Percentiles rank a stretch among this genome's conserved stretches.
Evolutionary conservation across 2,113 vertebrate genomes (phyloP).

Genomic region (Prunella himalayana): DNA sequence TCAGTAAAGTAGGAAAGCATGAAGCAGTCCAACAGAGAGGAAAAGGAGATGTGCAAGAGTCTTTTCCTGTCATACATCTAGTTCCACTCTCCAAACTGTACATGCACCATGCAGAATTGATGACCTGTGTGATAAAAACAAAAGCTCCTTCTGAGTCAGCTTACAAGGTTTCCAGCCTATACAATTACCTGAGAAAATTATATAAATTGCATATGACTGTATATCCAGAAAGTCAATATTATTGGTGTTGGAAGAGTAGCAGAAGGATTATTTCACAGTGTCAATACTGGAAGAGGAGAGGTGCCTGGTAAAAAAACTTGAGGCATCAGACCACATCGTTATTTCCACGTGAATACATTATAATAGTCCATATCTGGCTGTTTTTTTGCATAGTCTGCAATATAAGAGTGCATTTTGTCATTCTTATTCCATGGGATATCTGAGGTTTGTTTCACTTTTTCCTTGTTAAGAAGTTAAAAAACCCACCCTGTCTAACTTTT

Average conservation of each 20-base stretch:
- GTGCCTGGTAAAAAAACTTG: fast-evolving
- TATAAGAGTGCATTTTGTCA: fast-evolving
- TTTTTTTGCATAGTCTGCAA: background rate
- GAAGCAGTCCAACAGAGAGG: background rate
- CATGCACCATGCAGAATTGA: background rate
- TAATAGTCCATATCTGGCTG: background rate
- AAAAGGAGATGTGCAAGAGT: background rate
- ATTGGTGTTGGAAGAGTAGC: background rate
- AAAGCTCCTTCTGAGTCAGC: background rate
- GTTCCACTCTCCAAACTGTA: background rate
- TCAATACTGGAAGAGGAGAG: background rate
- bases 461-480: background rate
- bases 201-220: background rate
- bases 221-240: background rate
- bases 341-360: background rate
- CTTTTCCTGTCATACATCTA: background rate
- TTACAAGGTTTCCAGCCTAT: background rate
- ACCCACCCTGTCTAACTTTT: fast-evolving
- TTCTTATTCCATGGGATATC: background rate
- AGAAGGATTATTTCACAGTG: background rate
- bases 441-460: background rate
- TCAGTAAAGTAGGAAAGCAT: background rate
- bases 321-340: background rate
- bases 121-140: background rate
- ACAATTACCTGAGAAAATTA: background rate